phyloP scores from a whole-genome alignment of 2,113 vertebrate genomes.

The Pelobates fuscus region DNA sequence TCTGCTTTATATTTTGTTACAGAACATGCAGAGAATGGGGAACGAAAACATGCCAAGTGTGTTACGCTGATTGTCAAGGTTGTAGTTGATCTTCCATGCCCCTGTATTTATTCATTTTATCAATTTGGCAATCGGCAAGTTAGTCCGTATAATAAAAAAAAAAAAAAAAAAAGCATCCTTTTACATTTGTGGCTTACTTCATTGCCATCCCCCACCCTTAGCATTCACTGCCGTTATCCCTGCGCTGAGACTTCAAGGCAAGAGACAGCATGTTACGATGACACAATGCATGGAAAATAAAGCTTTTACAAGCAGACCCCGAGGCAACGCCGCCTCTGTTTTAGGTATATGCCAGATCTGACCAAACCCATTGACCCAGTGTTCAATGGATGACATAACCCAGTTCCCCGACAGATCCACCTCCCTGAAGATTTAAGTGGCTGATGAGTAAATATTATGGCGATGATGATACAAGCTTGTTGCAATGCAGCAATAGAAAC shows the following conservation, averaged over 20 bases:
- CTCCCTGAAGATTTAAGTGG: neutral
- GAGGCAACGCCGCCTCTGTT: conserved; percentile 23
- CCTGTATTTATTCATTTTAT: too few relatives aligned
- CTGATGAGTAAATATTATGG: neutral
- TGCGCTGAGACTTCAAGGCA: conserved; percentile 22
- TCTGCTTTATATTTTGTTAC: too few relatives aligned
- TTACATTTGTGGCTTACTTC: neutral
- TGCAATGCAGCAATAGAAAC: too few relatives aligned
- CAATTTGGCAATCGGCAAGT: too few relatives aligned
- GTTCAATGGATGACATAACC: conserved; percentile 14
- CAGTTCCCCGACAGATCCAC: neutral
- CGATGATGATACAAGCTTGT: neutral
- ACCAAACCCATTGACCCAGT: conserved; percentile 10
- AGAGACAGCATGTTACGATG: conserved; percentile 29
- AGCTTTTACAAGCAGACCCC: conserved; percentile 23
- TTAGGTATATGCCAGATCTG: conserved; percentile 19
- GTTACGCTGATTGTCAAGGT: too few relatives aligned
- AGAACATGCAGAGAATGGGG: too few relatives aligned
- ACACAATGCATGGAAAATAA: conserved; percentile 40
- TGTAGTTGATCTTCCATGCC: too few relatives aligned
- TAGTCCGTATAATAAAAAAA: too few relatives aligned
- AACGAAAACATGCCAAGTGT: too few relatives aligned
- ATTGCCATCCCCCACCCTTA: conserved; percentile 21
- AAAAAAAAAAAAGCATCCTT: conserved; percentile 3
- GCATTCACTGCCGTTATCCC: conserved; percentile 31